phyloP scores from a whole-genome alignment of 1,140 invertebrate species.

The Phenacoccus solenopsis region DNA sequence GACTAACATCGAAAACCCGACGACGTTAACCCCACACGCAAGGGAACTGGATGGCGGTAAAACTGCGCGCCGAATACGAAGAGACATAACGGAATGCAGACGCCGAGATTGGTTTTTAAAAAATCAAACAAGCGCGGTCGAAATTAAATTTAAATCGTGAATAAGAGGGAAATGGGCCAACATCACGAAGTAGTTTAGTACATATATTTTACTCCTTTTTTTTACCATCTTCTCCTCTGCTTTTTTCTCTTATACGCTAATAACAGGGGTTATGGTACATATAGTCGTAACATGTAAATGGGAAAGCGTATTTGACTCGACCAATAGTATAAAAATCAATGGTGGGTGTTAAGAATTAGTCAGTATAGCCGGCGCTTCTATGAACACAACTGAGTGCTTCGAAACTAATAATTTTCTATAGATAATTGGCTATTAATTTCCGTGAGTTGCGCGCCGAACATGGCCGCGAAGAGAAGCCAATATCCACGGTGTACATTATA shows the following conservation, averaged over 20 bases:
- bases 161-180: not conserved
- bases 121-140: not conserved
- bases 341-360: not conserved
- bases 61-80: no score
- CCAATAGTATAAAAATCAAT: not conserved
- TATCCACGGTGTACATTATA: not conserved
- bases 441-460: not conserved
- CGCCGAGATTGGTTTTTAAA: no score
- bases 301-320: not conserved
- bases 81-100: no score
- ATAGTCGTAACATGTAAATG: not conserved
- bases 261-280: constrained; percentile 1
- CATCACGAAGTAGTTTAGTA: constrained; percentile 1
- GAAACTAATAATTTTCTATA: not conserved
- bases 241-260: no score
- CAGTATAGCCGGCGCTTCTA: not conserved
- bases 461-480: not conserved
- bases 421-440: not conserved
- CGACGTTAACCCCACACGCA: no score
- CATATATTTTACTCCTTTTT: not conserved
- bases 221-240: not conserved
- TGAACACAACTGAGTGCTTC: not conserved
- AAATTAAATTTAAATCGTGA: not conserved
- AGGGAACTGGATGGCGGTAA: no score
- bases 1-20: no score